Evolutionary conservation across 2,113 vertebrate species (phyloP).

Genomic region (Cranoglanis bouderius): DNA sequence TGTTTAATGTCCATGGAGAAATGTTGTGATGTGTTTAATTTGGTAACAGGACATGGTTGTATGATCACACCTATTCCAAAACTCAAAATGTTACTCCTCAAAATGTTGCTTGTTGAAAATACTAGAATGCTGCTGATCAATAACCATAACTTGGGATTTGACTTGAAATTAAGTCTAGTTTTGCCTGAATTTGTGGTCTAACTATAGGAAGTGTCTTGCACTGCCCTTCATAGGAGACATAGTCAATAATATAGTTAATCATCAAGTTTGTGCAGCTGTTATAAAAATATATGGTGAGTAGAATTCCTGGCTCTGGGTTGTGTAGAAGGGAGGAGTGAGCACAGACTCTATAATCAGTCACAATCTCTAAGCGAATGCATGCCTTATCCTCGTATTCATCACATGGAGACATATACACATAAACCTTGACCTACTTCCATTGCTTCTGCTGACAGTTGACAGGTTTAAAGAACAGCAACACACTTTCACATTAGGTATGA

Average conservation of each 20-base stretch:
- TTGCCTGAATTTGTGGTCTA: neutral
- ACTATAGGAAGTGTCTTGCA: neutral
- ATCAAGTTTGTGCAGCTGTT: neutral
- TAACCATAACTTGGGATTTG: neutral
- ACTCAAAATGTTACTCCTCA: neutral
- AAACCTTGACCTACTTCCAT: conserved; percentile 21
- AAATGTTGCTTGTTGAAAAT: neutral
- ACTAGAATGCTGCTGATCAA: neutral
- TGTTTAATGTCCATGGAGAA: neutral
- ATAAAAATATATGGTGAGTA: neutral
- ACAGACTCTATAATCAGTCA: neutral
- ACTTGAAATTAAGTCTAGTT: neutral
- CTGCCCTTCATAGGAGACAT: neutral
- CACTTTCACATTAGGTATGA: neutral
- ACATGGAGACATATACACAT: neutral
- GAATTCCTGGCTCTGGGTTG: neutral
- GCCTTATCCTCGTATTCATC: neutral
- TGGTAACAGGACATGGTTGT: neutral
- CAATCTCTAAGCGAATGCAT: too few species aligned
- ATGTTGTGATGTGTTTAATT: neutral
- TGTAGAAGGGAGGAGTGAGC: neutral
- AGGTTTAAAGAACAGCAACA: neutral
- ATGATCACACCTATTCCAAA: neutral
- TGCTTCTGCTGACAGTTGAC: neutral
- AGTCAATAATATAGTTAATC: neutral